Conservation (phyloP, 2,113 vertebrate genomes). For the Menura novaehollandiae region DNA sequence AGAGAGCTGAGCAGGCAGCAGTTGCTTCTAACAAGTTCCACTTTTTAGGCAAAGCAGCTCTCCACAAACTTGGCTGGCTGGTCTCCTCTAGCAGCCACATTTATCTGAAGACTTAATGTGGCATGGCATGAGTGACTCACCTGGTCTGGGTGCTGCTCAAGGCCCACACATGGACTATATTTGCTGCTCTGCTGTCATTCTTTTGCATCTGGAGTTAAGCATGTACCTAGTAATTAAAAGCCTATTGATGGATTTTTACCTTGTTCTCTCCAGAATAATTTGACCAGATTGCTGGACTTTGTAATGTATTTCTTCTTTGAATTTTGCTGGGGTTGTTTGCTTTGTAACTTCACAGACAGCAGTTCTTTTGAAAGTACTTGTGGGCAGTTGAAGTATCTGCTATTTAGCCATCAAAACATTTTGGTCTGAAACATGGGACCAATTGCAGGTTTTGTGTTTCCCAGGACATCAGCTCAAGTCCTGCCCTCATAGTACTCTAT, state of each 20-base stretch:
- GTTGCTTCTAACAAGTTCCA: neutral
- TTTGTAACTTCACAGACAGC: neutral
- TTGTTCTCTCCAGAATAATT: neutral
- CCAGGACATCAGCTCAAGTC: neutral
- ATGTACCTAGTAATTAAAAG: neutral
- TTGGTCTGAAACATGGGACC: neutral
- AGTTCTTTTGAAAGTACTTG: neutral
- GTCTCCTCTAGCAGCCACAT: neutral
- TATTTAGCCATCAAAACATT: neutral
- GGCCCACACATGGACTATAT: neutral
- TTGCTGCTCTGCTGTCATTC: neutral
- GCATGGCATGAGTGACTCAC: neutral
- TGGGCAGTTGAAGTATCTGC: neutral
- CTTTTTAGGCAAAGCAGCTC: neutral
- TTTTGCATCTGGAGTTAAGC: neutral
- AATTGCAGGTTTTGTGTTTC: neutral
- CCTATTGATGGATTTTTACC: neutral
- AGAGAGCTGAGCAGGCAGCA: neutral
- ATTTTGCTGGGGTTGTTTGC: neutral
- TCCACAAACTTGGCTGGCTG: neutral
- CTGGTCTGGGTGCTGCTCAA: neutral
- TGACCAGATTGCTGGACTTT: neutral
- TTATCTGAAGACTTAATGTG: neutral
- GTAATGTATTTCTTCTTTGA: neutral
- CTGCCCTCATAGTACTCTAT: neutral